These are phyloP conservation scores for Crocidura indochinensis DNA, from an alignment of 2,797 vertebrate species.

Conservation along the genomic window DNA sequence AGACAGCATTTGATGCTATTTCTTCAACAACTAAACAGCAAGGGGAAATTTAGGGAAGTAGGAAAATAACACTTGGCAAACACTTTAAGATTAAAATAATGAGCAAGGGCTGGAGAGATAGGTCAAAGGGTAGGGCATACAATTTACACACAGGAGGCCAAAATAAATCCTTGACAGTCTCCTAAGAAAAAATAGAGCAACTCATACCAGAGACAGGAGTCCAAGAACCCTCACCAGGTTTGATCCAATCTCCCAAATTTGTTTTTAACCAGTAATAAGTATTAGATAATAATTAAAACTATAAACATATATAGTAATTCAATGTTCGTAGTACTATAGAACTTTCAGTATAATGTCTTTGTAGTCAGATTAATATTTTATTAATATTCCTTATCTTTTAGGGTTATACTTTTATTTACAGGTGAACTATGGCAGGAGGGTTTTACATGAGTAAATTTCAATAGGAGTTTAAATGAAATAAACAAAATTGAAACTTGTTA, in stretches of 20 bases:
- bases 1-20: background rate
- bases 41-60: background rate
- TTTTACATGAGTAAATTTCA: background rate
- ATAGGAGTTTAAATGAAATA: slow-evolving; percentile 2
- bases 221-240: too few species aligned
- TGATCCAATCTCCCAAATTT: background rate
- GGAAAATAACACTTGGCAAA: background rate
- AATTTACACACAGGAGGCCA: background rate
- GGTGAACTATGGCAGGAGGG: background rate
- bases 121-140: too few species aligned
- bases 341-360: background rate
- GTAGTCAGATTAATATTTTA: background rate
- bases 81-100: background rate
- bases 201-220: too few species aligned
- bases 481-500: background rate
- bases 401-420: slow-evolving; percentile 6
- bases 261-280: slow-evolving; percentile 13
- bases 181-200: too few species aligned
- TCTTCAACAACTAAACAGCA: slow-evolving; percentile 31
- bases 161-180: background rate
- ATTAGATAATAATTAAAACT: background rate
- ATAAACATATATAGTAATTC: background rate
- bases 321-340: slow-evolving; percentile 8
- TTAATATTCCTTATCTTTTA: slow-evolving; percentile 37
- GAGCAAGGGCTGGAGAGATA: background rate